These are phyloP conservation scores for Trichosurus vulpecula DNA, from an alignment of 2,797 vertebrate genomes.

Conservation along the genomic window DNA sequence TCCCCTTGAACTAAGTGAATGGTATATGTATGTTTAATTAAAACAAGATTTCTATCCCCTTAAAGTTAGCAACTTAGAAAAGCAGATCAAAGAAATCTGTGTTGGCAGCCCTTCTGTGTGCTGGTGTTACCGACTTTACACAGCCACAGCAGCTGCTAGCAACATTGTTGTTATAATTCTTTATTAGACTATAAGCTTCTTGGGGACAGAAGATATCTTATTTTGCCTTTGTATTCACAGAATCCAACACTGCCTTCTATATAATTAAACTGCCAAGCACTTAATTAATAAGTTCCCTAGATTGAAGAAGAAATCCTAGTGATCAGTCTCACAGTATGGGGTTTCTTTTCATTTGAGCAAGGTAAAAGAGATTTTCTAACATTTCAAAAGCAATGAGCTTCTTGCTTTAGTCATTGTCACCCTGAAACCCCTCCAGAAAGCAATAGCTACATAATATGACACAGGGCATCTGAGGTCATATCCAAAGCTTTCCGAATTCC, in stretches of 20 bases:
- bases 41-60: too few relatives aligned
- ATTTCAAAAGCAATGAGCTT: not conserved
- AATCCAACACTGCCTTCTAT: not conserved
- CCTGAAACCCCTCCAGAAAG: not conserved
- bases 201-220: not conserved
- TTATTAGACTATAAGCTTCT: not conserved
- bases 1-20: too few relatives aligned
- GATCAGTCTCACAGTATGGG: not conserved
- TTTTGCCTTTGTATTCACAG: not conserved
- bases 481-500: not conserved
- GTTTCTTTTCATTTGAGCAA: not conserved
- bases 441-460: not conserved
- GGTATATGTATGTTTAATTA: too few relatives aligned
- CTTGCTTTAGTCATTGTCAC: not conserved
- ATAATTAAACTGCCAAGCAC: not conserved
- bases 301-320: not conserved
- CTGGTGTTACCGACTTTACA: too few relatives aligned
- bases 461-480: not conserved
- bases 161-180: too few relatives aligned
- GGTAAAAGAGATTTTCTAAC: not conserved
- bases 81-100: too few relatives aligned
- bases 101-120: too few relatives aligned
- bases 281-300: not conserved
- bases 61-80: too few relatives aligned
- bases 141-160: too few relatives aligned